Evolutionary conservation across 2,888 invertebrate species (phyloP), one percentile per base, ranked within the genome.

Genomic region (Syrista parreyssii): DNA sequence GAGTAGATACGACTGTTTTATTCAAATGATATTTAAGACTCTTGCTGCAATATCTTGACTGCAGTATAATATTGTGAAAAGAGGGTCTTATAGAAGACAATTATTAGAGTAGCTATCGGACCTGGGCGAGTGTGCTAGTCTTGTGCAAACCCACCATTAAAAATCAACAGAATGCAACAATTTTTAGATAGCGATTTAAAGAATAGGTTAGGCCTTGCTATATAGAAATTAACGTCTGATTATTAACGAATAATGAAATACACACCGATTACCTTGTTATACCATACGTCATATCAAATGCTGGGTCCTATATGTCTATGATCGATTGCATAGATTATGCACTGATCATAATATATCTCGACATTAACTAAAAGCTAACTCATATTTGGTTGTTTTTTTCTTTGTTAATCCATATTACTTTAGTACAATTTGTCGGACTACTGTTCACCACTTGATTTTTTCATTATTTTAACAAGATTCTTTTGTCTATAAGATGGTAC

Each of bases 101-200:
- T 81, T 77, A 75, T 80, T 79, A 79, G 78, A 76, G 76, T 81
- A 79, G 79, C 75, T 33, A 74, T 78, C 80, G 79, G 80, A 74
- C 72, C 40, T 80, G 83, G 84, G 80, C 84, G 83, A 83, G 84
- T 84, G 81, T 84, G 82, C 85, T 84, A 85, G 85, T 85, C 84
- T 84, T 78, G 81, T 81, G 75, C 75, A 78, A 80, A 77, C 23
- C 81, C 82, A 81, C 81, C 81, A 78, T 75, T 82, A 71, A 80
- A 81, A 76, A 82, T 87, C 86, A 88, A 87, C 88, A 87, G 88
- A 88, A 88, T 88, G 86, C 87, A 89, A 88, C 87, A 86, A 84
- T 86, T 87, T 86, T 86, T 82, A 79, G 74, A 82, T 82, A 79
- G 80, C 33, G 31, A 71, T 31, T 55, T 6, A 71, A 31, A 11